Base-by-base conservation (phyloP, 92 coral and sea anemone genomes). In the Paramuricea clavata region DNA sequence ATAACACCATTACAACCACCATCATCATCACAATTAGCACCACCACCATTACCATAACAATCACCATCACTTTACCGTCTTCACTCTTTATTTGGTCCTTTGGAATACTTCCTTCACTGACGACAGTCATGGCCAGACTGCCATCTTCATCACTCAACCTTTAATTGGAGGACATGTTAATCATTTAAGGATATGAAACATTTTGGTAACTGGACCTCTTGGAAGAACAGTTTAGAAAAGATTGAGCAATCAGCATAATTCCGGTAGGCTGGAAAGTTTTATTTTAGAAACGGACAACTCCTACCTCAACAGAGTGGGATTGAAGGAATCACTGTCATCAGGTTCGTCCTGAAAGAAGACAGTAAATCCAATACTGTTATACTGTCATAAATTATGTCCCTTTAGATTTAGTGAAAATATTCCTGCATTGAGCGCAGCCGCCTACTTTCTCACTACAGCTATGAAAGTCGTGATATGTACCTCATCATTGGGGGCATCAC, bases 71-170 rank as follows among this genome's bases (percentile, higher is more conserved):
- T 21, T 54, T 49, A 76, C 82, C 82, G 12, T 76, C 82, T 7
- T 76, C 67, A 9, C 61, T 49, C 19, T 44, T 27, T 17, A 76
- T 27, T 36, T 22, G 13, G 69, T 76, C 82, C 50, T 54, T 49
- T 3, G 67, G 68, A 28, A 76, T 76, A 19, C 82, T 76, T 50
- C 82, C 82, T 76, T 76, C 69, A 52, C 82, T 76, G 23, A 76
- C 67, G 15, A 76, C 26, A 6, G 68, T 49, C 82, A 76, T 76
- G 10, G 22, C 67, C 47, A 76, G 26, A 5, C 27, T 52, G 2
- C 82, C 82, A 76, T 32, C 82, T 42, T 76, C 82, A 13, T 76
- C 82, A 54, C 82, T 76, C 13, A 76, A 76, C 19, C 82, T 76
- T 49, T 26, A 49, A 49, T 35, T 19, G 34, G 44, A 35, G 2